phyloP scores from a whole-genome alignment of 2,113 vertebrate species.

The Hystrix brachyura region DNA sequence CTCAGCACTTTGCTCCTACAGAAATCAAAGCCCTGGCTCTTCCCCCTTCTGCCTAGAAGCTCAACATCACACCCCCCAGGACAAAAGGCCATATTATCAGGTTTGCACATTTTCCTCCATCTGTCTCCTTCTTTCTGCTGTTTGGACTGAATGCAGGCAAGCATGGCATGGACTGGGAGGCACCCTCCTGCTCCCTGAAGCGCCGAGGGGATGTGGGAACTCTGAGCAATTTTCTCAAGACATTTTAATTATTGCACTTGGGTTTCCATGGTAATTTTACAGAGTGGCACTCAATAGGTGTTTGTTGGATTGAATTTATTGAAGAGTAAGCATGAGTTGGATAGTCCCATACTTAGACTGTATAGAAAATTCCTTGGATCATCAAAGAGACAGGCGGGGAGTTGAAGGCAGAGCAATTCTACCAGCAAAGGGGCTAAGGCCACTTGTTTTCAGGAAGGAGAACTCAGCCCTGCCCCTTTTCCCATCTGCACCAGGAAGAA shows the following conservation, averaged over 20 bases:
- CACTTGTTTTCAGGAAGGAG: neutral
- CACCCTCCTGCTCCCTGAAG: neutral
- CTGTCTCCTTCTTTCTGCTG: constrained; percentile 3
- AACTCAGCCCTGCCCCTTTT: neutral
- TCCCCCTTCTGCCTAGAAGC: neutral
- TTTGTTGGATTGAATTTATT: constrained; percentile 70
- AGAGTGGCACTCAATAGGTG: constrained; percentile 64
- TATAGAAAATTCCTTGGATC: constrained; percentile 42
- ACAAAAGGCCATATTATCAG: constrained; percentile 16
- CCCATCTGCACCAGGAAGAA: neutral
- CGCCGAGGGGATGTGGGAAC: neutral
- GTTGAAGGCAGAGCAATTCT: neutral
- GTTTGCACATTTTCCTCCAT: constrained; percentile 34
- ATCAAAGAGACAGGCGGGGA: neutral
- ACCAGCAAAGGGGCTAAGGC: neutral
- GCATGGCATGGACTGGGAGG: neutral
- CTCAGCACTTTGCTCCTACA: constrained; percentile 49
- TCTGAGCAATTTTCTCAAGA: constrained; percentile 37
- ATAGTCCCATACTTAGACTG: neutral
- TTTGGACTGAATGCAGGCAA: neutral
- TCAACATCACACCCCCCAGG: neutral
- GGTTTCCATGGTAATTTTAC: constrained; percentile 73
- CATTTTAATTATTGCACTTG: constrained; percentile 57
- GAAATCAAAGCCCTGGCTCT: constrained; percentile 69
- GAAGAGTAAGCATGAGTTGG: constrained; percentile 57